Base-by-base conservation (phyloP, 2,888 invertebrate species). In the Trilocha varians region DNA sequence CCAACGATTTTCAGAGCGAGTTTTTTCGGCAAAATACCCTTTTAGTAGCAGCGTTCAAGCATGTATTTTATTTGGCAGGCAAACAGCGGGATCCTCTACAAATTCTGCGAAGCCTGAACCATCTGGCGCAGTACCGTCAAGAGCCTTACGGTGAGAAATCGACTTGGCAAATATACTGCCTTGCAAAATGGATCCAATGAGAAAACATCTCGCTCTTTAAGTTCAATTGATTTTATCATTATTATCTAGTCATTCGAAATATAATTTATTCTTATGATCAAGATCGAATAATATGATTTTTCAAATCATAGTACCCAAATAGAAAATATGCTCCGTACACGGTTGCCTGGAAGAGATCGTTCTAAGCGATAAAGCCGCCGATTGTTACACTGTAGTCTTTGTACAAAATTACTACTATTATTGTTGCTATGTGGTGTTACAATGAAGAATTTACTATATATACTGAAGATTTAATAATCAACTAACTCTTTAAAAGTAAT, bases 21-120 rank as follows among this genome's bases (percentile, higher is more conserved):
- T 25, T 25, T 25, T 25, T 25, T 25, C 25, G 1, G 11, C 25
- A 25, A 25, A 25, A 25, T 25, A 25, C 25, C 25, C 25, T 25
- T 25, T 25, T 25, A 25, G 25, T 25, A 11, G 8, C 25, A 4
- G 25, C 25, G 25, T 5, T 25, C 25, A 25, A 25, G 25, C 25
- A 25, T 25, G 25, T 25, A 25, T 25, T 52, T 57, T 54, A 38
- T 40, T 51, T 44, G 41, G 47, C 64, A 84, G 84, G 79, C 38
- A 83, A 82, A 65, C 76, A 70, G 42, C 69, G 79, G 5, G 83
- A 84, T 56, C 65, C 84, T 6, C 56, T 84, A 32, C 78, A 83
- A 57, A 78, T 83, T 50, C 49, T 83, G 38, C 67, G 79, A 62
- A 80, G 65, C 61, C 63, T 84, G 43, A 84, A 79, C 57, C 75